Conservation (phyloP, 2,797 vertebrate genomes). For the Phataginus tetradactyla region DNA sequence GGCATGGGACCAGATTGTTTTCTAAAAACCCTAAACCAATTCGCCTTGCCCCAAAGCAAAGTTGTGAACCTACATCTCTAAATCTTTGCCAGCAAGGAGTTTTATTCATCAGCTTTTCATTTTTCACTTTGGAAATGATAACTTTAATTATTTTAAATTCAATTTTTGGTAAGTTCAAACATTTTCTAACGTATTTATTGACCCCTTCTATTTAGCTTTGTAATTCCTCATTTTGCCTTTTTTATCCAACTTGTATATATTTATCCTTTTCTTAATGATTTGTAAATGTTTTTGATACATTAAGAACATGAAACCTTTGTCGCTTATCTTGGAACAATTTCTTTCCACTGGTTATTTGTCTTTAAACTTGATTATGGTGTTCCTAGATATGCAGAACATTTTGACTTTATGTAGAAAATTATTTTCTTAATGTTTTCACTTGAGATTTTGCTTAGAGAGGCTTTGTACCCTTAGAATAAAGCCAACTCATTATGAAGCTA, state of each 20-base stretch:
- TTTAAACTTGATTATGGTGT: not conserved
- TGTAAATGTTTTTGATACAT: not conserved
- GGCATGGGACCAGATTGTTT: rapidly evolving
- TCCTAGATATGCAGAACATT: not conserved
- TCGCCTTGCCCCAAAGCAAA: not conserved
- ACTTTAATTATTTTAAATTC: not conserved
- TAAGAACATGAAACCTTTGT: not conserved
- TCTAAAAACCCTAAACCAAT: not conserved
- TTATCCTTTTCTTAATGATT: not conserved
- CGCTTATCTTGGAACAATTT: not conserved
- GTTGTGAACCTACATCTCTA: not conserved
- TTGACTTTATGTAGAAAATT: not conserved
- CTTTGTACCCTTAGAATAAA: not conserved
- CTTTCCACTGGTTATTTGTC: not conserved
- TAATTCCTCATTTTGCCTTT: not conserved
- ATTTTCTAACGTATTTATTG: not conserved
- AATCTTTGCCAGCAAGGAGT: not conserved
- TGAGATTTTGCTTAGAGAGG: not conserved
- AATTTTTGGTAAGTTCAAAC: not conserved
- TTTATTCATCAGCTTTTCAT: not conserved
- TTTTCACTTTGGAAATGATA: not conserved
- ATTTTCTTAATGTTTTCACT: not conserved
- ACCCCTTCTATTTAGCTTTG: not conserved
- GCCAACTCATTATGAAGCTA: not conserved
- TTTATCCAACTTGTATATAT: not conserved